Conservation (phyloP, 2,113 vertebrate genomes). For the Rhinolophus ferrumequinum region DNA sequence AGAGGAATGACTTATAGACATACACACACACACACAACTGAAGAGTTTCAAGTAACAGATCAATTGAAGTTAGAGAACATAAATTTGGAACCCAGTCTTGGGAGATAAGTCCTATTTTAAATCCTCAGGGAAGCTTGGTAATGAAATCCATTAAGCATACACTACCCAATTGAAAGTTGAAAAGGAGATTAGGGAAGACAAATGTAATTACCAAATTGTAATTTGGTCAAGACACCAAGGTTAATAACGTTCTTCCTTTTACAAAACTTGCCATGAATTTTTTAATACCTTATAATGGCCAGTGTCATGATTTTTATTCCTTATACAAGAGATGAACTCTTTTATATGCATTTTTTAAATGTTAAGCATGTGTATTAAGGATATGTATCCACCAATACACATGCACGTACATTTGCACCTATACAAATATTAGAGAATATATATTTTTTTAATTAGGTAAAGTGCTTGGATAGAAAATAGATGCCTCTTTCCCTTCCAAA, state of each 20-base stretch:
- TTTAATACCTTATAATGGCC: conserved; percentile 77
- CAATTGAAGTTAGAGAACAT: conserved; percentile 70
- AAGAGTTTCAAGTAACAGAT: conserved; percentile 57
- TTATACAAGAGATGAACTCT: conserved; percentile 50
- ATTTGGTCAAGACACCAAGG: conserved; percentile 81
- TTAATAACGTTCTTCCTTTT: conserved; percentile 79
- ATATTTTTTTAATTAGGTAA: conserved; percentile 25
- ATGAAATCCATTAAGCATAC: conserved; percentile 80
- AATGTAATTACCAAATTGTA: conserved; percentile 81
- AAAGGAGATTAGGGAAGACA: conserved; percentile 82
- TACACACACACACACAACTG: background rate
- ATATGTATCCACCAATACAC: conserved; percentile 18
- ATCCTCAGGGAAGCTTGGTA: conserved; percentile 66
- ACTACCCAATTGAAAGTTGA: conserved; percentile 77
- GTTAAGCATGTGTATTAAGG: conserved; percentile 39
- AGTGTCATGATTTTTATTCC: conserved; percentile 70
- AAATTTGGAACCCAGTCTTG: conserved; percentile 69
- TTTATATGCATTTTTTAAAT: conserved; percentile 61
- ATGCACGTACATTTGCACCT: background rate
- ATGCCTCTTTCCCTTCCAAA: background rate
- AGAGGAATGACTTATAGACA: conserved; percentile 28
- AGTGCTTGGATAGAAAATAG: conserved; percentile 31
- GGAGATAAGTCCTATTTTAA: conserved; percentile 77
- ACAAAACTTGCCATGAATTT: conserved; percentile 79
- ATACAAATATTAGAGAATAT: background rate